Base-by-base conservation (phyloP, 2,888 invertebrate genomes). In the Ectemnius lituratus region DNA sequence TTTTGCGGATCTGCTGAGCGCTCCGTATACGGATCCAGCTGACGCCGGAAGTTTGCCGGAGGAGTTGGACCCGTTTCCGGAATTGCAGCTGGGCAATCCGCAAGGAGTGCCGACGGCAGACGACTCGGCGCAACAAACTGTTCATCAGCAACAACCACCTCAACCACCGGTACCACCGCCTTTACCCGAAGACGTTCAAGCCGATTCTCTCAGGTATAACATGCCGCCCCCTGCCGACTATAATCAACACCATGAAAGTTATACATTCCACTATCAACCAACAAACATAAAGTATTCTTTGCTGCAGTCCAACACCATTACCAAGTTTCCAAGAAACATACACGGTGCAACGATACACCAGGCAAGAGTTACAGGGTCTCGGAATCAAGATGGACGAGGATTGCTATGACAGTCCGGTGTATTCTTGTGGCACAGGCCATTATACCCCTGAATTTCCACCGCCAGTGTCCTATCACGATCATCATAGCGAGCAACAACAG, bases 321-420 rank as follows among this genome's bases (percentile, higher is more conserved):
- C 97, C 97, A 78, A 96, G 96, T 92, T 97, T 97, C 92, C 96
- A 97, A 92, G 97, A 97, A 92, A 97, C 96, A 37, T 96, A 96
- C 91, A 95, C 96, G 72, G 94, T 96, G 62, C 94, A 95, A 78
- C 95, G 95, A 88, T 91, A 88, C 86, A 93, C 94, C 74, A 93
- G 93, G 85, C 93, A 93, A 89, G 94, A 93, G 90, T 92, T 94
- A 89, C 92, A 92, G 57, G 93, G 93, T 84, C 93, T 94, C 84
- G 94, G 94, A 45, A 94, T 96, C 85, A 96, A 96, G 91, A 96
- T 96, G 96, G 96, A 96, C 89, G 96, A 96, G 87, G 96, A 96
- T 85, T 96, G 96, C 88, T 96, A 95, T 89, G 95, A 95, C 87
- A 93, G 87, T 60, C 79, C 87, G 52, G 88, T 88, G 46, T 90